Percentiles rank a stretch among this genome's conserved stretches.
Conservation (phyloP, 2,888 invertebrate species). For the Bellardia pandia region DNA sequence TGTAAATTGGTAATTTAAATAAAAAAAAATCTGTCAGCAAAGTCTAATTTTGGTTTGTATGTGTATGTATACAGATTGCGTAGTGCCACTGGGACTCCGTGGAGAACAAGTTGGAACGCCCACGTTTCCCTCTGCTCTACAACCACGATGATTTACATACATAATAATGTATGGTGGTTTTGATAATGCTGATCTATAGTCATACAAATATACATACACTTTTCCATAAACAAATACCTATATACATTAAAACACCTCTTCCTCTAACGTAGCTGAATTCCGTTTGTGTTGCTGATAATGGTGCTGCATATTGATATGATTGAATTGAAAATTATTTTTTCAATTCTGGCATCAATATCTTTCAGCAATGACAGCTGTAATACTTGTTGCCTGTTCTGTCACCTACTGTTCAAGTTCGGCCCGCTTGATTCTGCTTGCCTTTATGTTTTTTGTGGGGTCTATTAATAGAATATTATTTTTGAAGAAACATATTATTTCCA, state of each 20-base stretch:
- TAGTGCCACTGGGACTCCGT: slow-evolving; percentile 28
- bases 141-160: slow-evolving; percentile 50
- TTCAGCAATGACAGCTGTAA: slow-evolving; percentile 57
- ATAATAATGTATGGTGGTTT: slow-evolving; percentile 6
- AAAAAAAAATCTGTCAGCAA: not conserved
- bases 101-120: slow-evolving; percentile 74
- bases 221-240: slow-evolving; percentile 49
- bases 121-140: slow-evolving; percentile 61
- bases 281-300: not conserved
- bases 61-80: slow-evolving; percentile 38
- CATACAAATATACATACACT: slow-evolving; percentile 20
- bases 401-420: not conserved
- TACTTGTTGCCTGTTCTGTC: slow-evolving; percentile 21
- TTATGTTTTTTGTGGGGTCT: slow-evolving; percentile 40
- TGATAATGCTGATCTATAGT: slow-evolving; percentile 29
- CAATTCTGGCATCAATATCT: slow-evolving; percentile 2
- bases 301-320: slow-evolving; percentile 7
- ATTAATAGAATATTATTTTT: slow-evolving; percentile 41
- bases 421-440: not conserved
- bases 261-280: slow-evolving; percentile 5
- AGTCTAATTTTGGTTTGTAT: not conserved
- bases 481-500: not conserved
- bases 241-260: slow-evolving; percentile 21
- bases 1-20: slow-evolving; percentile 20
- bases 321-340: not conserved